These are phyloP conservation scores for Protobothrops mucrosquamatus DNA, from an alignment of 2,113 vertebrate species.

Conservation along the genomic window DNA sequence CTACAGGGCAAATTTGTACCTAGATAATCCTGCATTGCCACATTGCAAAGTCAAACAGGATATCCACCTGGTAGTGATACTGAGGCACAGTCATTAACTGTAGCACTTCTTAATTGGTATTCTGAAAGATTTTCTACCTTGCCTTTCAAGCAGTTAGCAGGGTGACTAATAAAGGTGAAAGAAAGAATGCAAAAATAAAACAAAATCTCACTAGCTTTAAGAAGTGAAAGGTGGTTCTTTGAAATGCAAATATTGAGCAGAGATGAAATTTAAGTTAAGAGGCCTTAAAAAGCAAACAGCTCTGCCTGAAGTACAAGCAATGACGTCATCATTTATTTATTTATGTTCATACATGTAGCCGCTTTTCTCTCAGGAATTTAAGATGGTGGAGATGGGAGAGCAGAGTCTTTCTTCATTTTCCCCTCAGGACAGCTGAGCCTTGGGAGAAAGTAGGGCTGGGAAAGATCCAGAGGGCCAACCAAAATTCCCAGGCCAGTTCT, in stretches of 20 bases:
- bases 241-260: background rate
- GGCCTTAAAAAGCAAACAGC: background rate
- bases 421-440: background rate
- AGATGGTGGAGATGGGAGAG: background rate
- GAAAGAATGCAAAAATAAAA: background rate
- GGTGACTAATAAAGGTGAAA: background rate
- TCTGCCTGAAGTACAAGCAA: background rate
- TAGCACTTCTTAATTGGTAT: background rate
- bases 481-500: too few relatives aligned
- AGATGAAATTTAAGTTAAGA: background rate
- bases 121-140: background rate
- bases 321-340: too few relatives aligned
- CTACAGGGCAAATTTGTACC: background rate
- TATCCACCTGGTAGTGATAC: background rate
- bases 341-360: background rate
- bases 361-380: background rate
- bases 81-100: background rate
- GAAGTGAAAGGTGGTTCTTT: background rate
- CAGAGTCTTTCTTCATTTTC: background rate
- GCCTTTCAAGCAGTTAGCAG: background rate
- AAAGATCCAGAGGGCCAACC: background rate
- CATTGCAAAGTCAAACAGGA: constrained; percentile 7
- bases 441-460: background rate
- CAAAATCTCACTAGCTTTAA: background rate
- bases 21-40: background rate